Evolutionary conservation across 1,140 invertebrate species (phyloP).

Genomic region (Achroia grisella): DNA sequence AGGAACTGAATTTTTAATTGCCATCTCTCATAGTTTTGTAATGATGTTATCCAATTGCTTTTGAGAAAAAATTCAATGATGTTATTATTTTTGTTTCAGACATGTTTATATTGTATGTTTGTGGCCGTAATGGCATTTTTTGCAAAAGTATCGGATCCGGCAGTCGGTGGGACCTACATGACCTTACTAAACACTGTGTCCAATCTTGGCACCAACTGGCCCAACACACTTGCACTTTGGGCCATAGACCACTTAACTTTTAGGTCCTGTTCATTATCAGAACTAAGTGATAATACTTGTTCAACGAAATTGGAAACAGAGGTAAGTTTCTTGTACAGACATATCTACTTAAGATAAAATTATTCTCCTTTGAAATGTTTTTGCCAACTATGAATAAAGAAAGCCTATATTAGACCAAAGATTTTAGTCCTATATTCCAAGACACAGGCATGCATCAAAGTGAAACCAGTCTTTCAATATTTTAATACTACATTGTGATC

Average conservation of each 20-base stretch:
- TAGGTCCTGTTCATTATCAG: constrained; percentile 79
- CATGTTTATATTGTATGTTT: constrained; percentile 80
- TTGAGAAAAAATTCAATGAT: neutral
- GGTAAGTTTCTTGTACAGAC: constrained; percentile 32
- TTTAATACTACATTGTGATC: too few species aligned
- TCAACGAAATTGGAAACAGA: constrained; percentile 45
- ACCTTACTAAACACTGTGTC: constrained; percentile 97
- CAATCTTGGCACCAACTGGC: constrained; percentile 99
- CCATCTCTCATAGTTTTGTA: too few species aligned
- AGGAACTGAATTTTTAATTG: too few species aligned
- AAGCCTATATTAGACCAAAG: too few species aligned
- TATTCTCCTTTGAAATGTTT: too few species aligned
- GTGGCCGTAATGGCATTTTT: constrained; percentile 82
- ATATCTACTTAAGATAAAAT: too few species aligned
- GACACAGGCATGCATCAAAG: too few species aligned
- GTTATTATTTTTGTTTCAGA: constrained; percentile 49
- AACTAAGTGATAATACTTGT: constrained; percentile 53
- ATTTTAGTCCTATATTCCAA: too few species aligned
- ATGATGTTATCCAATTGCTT: too few species aligned
- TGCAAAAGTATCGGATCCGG: constrained; percentile 89
- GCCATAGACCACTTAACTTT: constrained; percentile 92
- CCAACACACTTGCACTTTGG: constrained; percentile 92
- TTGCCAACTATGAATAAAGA: too few species aligned
- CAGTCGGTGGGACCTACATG: constrained; percentile 99
- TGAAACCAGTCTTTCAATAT: too few species aligned